These are phyloP conservation scores for Athalia circularis DNA, from an alignment of 2,888 invertebrate genomes.

Conservation along the genomic window DNA sequence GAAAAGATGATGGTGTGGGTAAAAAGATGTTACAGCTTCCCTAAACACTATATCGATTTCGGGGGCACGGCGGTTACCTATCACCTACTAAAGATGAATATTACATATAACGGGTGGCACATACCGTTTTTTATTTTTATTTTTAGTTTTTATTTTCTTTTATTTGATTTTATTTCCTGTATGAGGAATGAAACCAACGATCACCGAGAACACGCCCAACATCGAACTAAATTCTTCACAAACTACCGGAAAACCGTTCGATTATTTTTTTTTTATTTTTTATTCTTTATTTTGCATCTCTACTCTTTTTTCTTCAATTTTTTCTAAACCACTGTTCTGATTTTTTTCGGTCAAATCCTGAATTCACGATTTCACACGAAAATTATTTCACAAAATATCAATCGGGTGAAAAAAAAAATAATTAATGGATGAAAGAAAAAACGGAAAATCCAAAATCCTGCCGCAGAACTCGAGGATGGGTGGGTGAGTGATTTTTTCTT, in stretches of 20 bases:
- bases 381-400: no score
- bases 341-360: no score
- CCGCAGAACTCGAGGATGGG: no score
- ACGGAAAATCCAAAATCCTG: no score
- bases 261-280: not conserved
- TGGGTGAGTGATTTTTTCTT: no score
- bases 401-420: no score
- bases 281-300: not conserved
- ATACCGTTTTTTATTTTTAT: slow-evolving; percentile 11
- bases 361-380: no score
- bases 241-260: not conserved
- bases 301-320: no score
- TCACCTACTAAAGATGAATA: slow-evolving; percentile 48
- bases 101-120: slow-evolving; percentile 36
- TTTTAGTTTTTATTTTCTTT: not conserved
- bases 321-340: no score
- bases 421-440: no score
- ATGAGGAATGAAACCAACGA: not conserved
- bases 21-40: slow-evolving; percentile 60
- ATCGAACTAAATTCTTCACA: no score
- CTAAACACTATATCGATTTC: slow-evolving; percentile 69
- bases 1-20: slow-evolving; percentile 55
- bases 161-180: not conserved
- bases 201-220: no score
- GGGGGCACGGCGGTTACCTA: slow-evolving; percentile 52